phyloP scores from a whole-genome alignment of 2,113 vertebrate species.

The Rutilus rutilus region DNA sequence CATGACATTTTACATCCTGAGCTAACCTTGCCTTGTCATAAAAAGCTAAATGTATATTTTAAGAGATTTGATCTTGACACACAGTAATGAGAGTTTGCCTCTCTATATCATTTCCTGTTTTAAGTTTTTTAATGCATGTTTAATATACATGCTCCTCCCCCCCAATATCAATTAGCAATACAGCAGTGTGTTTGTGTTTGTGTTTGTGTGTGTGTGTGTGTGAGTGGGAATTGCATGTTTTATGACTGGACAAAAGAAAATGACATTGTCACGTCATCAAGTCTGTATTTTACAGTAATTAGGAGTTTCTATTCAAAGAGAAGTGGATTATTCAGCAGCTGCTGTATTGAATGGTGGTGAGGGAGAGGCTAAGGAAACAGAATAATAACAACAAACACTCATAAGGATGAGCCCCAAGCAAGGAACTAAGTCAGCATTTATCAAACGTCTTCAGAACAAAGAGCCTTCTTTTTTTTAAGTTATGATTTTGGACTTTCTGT shows the following conservation, averaged over 20 bases:
- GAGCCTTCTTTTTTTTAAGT: not conserved
- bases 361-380: not conserved
- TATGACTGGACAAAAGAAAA: not conserved
- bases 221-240: not conserved
- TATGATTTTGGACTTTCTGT: too few relatives aligned
- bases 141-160: too few relatives aligned
- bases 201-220: too few relatives aligned
- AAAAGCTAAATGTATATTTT: not conserved
- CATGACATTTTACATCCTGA: not conserved
- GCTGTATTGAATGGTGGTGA: not conserved
- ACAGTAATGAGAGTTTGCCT: not conserved
- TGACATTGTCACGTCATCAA: not conserved
- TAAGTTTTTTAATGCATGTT: too few relatives aligned
- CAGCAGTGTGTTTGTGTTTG: too few relatives aligned
- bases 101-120: not conserved
- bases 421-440: slow-evolving; percentile 39
- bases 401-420: slow-evolving; percentile 22
- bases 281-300: not conserved
- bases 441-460: not conserved
- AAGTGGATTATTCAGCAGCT: slow-evolving; percentile 24
- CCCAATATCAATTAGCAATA: too few relatives aligned
- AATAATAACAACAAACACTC: slow-evolving; percentile 16
- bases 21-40: not conserved
- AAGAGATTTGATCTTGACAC: not conserved
- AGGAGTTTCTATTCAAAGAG: not conserved